Base-by-base conservation (phyloP, 2,797 vertebrate species). In the Chlorospingus semifuscus region DNA sequence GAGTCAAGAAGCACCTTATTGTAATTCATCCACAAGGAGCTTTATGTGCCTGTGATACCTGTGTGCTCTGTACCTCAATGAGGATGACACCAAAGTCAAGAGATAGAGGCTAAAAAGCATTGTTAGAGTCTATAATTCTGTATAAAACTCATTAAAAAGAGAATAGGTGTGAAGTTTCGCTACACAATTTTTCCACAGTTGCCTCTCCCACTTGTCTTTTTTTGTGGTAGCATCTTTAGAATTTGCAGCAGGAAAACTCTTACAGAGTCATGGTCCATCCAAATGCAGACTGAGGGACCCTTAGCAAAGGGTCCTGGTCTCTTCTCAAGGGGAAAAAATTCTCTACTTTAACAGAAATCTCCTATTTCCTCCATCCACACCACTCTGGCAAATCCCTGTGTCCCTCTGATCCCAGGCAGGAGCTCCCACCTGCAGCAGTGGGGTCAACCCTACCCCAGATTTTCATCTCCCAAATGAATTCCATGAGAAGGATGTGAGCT, bases 21-120 rank as follows among this genome's bases (percentile, higher is more conserved):
- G 37, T 20, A 79, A 52, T 30, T 59, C 15, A 55, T 56, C 37
- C 36, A 53, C 27, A 3, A 57, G 44, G 10, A 84, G 14, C 18
- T 53, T 50, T 37, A 63, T 37, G 30, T 50, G 7, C 1, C 0
- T 66, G 26, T 9, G 1, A n/a, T 18, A 52, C 4, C 3, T 77
- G 1, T 66, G 83, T 44, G 7, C 5, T 65, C 12, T 32, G 11
- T 8, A 36, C 2, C 27, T 80, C 57, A 17, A 30, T 20, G 46
- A 63, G 12, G 59, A 63, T 34, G 12, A 60, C 50, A 60, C 2
- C 3, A 59, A 87, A 84, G 27, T 18, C 55, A 66, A 44, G 36
- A 74, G 29, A 22, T 0, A 72, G 18, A 23, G 15, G 15, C 13
- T 71, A 9, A 61, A 56, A 46, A 56, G 34, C 19, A 9, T 29